Evolutionary conservation across 1,140 invertebrate species (phyloP), one percentile per base, ranked within the genome.

Genomic region (Heterodera schachtii): DNA sequence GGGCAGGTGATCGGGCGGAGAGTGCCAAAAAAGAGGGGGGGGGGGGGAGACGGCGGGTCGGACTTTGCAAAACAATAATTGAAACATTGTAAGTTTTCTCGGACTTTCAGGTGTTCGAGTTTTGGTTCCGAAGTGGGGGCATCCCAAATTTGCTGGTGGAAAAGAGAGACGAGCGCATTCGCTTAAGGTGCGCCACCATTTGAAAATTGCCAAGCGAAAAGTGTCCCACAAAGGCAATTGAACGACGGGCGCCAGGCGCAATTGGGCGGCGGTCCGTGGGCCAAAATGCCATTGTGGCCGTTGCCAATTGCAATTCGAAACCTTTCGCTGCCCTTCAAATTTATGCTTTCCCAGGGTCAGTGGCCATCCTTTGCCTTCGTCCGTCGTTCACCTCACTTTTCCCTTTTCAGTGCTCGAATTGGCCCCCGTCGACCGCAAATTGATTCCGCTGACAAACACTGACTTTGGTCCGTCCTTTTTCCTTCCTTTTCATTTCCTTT

Each of bases 311-410:
- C 86, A 8, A 57, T 85, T 21, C 70, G 86, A 64, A 85, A 85
- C 70, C 6, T 85, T 21, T 46, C 85, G 7, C 71, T 85, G 43
- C 84, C 84, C n/a, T 57, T 85, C 47, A 73, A 44, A 31, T 85
- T 85, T 73, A 85, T 85, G 84, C 75, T 85, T 19, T 84, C 69
- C 19, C 84, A 85, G 80, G 84, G 84, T 86, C 64, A 19, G n/a
- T 66, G 31, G 66, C 52, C 16, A 11, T 75, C 11, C 7, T n/a
- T 11, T 43, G 8, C 43, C 41, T 7, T 3, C 16, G 9, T 74
- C 8, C 31, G 5, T 49, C 43, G 52, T 44, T n/a, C 47, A 44
- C 13, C 2, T n/a, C 19, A 41, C 31, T 31, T 31, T 57, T 57
- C 41, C 41, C 2, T 79, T 82, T 82, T 80, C 13, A 82, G 81